These are phyloP conservation scores for Phanerotoma sp. DNA, from an alignment of 2,888 invertebrate species.

Conservation along the genomic window DNA sequence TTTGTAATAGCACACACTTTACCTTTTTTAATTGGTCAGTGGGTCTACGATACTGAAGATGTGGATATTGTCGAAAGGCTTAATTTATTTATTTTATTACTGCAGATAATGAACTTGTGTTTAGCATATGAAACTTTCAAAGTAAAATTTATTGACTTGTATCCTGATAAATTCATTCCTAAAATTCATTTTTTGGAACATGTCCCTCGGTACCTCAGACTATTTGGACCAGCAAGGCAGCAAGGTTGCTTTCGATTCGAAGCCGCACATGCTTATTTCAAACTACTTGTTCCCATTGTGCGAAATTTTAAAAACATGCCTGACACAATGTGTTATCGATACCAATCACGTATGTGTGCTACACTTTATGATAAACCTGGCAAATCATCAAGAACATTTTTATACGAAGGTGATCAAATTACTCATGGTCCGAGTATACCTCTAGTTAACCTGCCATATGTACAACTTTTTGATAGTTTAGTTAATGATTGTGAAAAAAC, in stretches of 20 bases:
- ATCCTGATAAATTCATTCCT: constrained; percentile 28
- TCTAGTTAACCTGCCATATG: constrained; percentile 1
- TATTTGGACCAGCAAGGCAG: constrained; percentile 32
- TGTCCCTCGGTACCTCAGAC: constrained; percentile 28
- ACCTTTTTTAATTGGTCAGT: constrained; percentile 34
- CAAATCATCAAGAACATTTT: constrained; percentile 17
- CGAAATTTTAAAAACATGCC: constrained; percentile 35
- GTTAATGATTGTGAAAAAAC: constrained; percentile 11
- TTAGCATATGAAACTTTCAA: constrained; percentile 32
- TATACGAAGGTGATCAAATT: constrained; percentile 22
- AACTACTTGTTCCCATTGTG: constrained; percentile 28
- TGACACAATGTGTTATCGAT: constrained; percentile 27
- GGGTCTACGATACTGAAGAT: constrained; percentile 19
- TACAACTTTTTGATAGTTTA: constrained; percentile 16
- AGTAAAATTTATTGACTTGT: constrained; percentile 26
- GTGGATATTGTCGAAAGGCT: constrained; percentile 17
- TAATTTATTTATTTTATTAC: constrained; percentile 23
- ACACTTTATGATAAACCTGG: constrained; percentile 11
- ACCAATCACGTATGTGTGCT: constrained; percentile 29
- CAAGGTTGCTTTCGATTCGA: constrained; percentile 37
- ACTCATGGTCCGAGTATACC: background rate
- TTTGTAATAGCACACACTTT: constrained; percentile 32
- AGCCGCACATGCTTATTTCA: constrained; percentile 30
- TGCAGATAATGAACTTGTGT: constrained; percentile 35
- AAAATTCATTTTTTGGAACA: constrained; percentile 34